Base-by-base conservation (phyloP, 2,113 vertebrate species). In the Anoplopoma fimbria region DNA sequence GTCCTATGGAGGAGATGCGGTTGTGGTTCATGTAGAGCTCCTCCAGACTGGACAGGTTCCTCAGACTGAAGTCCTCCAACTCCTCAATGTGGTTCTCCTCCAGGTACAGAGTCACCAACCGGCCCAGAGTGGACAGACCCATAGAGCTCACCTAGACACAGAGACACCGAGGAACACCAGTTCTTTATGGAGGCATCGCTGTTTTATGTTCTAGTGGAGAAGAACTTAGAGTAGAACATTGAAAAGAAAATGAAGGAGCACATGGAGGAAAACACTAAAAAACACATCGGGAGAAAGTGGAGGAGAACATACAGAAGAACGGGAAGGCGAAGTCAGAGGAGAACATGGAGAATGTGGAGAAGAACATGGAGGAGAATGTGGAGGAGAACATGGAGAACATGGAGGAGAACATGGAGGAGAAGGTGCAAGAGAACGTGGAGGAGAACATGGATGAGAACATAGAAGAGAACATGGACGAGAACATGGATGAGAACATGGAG, bases 21-120 rank as follows among this genome's bases (percentile, higher is more conserved):
- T 97, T 97, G 89, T 97, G 96, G 87, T 97, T 96, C 45, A 96
- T 95, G 90, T 96, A 97, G 33, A 97, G 93, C 74, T 97, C 96
- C 82, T 97, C 96, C 57, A 97, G 90, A 9, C 92, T 95, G 55
- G 86, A 89, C 15, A 97, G 91, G 82, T 95, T 96, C 81, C 85
- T 94, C 83, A 96, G 86, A 64, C 95, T 86, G 70, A 85, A 93
- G 88, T 96, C 96, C 31, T 95, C 93, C 65, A 97, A 58, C 75
- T 94, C 95, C 69, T 94, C 93, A 9, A 96, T 93, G 62, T 88
- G 94, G 86, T 97, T 97, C 88, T 96, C 96, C 87, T 97, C 96
- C 45, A 96, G 85, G 91, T 96, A 96, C 69, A 97, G 92, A 8
- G 96, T 96, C 58, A 97, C 95, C 73, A 97, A 88, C 63, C 70